Evolutionary conservation across 2,888 invertebrate species (phyloP).

Genomic region (Alcis repandata): DNA sequence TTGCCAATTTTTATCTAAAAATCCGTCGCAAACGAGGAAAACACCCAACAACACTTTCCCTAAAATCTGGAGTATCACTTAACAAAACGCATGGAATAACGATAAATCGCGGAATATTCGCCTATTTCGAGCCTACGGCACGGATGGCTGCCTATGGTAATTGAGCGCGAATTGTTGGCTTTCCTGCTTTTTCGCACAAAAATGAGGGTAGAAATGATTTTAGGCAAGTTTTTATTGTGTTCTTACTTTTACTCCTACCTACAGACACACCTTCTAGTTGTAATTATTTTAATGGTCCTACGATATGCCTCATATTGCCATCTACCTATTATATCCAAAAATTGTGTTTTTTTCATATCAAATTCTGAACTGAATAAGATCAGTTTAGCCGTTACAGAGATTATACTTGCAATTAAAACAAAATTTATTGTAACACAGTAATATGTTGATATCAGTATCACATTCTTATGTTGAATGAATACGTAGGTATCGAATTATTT

Average conservation of each 20-base stretch:
- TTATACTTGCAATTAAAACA: too few relatives aligned
- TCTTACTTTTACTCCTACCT: neutral
- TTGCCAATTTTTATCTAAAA: neutral
- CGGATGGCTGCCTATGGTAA: constrained; percentile 77
- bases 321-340: too few relatives aligned
- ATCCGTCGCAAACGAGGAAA: constrained; percentile 28
- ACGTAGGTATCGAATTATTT: too few relatives aligned
- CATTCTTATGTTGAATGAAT: too few relatives aligned
- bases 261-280: too few relatives aligned
- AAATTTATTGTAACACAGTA: too few relatives aligned
- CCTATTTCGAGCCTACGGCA: constrained; percentile 52
- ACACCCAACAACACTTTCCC: constrained; percentile 33
- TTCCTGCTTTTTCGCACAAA: constrained; percentile 58
- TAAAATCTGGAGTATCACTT: constrained; percentile 80
- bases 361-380: too few relatives aligned
- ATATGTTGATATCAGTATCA: too few relatives aligned
- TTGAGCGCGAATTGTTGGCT: constrained; percentile 53
- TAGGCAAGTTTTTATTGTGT: constrained; percentile 2
- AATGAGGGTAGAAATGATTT: neutral
- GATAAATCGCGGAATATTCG: constrained; percentile 82
- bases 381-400: too few relatives aligned
- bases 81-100: constrained; percentile 78
- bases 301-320: too few relatives aligned
- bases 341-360: too few relatives aligned
- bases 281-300: too few relatives aligned